Evolutionary conservation across 2,113 vertebrate species (phyloP), one percentile per base, ranked within the genome.

Genomic region (Menidia beryllina): DNA sequence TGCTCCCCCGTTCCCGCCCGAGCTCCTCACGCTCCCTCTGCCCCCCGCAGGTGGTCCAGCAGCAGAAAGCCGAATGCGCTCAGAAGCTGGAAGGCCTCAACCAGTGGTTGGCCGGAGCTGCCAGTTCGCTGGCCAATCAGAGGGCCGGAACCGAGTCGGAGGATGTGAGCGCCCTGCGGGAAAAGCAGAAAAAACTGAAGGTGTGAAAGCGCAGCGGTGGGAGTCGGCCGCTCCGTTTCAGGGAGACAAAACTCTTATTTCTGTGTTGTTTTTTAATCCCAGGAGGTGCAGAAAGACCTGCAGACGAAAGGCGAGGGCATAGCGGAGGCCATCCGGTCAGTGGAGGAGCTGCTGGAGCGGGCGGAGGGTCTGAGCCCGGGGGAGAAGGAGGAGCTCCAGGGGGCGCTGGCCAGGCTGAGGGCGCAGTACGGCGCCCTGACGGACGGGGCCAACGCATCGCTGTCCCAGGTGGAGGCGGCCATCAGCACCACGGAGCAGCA

Each of bases 201-300:
- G 98, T 98, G 20, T 4, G 85, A 59, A 39, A 45, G 41, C 10
- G 2, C 54, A 5, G 25, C 8, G n/a, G n/a, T n/a, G n/a, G n/a
- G n/a, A n/a, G n/a, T n/a, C n/a, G n/a, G n/a, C n/a, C n/a, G n/a
- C n/a, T n/a, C n/a, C n/a, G n/a, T n/a, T n/a, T n/a, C n/a, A n/a
- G n/a, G n/a, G n/a, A n/a, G n/a, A n/a, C n/a, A n/a, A n/a, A n/a
- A n/a, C 30, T 34, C 12, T 13, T 21, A 2, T 2, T 1, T 70
- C 15, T 53, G 0, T 0, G 2, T 49, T 57, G n/a, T 53, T 21
- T 36, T n/a, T 11, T 27, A 10, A 24, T 5, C 64, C 9, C 52
- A 99, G 98, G 95, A 95, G 65, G 92, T 98, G 50, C 95, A 97
- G 85, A 95, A 92, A 19, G 93, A 91, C 64, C 93, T 99, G 57